A percentile compares a stretch with the other conserved stretches of the same genome.
These are phyloP conservation scores for Epizoanthus ramosus DNA, from an alignment of 92 coral and sea anemone species.

Conservation along the genomic window DNA sequence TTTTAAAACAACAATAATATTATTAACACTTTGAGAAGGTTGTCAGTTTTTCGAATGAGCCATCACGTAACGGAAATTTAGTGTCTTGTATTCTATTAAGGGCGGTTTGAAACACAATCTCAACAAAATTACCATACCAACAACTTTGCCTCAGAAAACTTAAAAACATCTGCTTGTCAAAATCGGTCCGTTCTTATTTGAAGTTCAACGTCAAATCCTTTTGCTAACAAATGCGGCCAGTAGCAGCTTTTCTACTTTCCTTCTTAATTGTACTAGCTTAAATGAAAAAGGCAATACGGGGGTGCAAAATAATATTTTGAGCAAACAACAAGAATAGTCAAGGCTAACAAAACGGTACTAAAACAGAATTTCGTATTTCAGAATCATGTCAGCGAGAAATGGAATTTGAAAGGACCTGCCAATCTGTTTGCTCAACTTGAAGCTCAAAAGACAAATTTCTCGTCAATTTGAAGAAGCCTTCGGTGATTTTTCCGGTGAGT, in stretches of 20 bases:
- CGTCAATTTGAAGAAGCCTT: conserved; percentile 21
- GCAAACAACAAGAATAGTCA: background rate
- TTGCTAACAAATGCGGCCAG: conserved; percentile 14
- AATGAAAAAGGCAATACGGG: conserved; percentile 23
- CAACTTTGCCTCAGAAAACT: conserved; percentile 11
- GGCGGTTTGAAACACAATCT: conserved; percentile 5
- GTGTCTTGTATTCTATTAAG: conserved; percentile 2
- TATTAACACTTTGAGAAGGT: background rate
- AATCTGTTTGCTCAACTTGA: conserved; percentile 36
- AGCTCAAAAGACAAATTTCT: conserved; percentile 28
- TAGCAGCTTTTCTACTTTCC: conserved; percentile 18
- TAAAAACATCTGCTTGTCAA: conserved; percentile 44
- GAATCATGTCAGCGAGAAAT: background rate
- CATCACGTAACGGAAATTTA: background rate
- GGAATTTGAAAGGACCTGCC: conserved; percentile 38
- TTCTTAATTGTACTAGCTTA: conserved; percentile 18
- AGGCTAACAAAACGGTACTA: background rate
- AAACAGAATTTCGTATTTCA: background rate
- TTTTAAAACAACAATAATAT: background rate
- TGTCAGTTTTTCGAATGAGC: background rate
- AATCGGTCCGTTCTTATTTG: conserved; percentile 20
- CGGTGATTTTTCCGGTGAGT: background rate
- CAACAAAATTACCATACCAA: conserved; percentile 34
- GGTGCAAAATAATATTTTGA: conserved; percentile 1
- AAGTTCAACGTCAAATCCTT: conserved; percentile 37